A percentile compares a stretch with the other conserved stretches of the same genome.
phyloP scores from a whole-genome alignment of 2,888 invertebrate species.

The Drosophila ustulata region DNA sequence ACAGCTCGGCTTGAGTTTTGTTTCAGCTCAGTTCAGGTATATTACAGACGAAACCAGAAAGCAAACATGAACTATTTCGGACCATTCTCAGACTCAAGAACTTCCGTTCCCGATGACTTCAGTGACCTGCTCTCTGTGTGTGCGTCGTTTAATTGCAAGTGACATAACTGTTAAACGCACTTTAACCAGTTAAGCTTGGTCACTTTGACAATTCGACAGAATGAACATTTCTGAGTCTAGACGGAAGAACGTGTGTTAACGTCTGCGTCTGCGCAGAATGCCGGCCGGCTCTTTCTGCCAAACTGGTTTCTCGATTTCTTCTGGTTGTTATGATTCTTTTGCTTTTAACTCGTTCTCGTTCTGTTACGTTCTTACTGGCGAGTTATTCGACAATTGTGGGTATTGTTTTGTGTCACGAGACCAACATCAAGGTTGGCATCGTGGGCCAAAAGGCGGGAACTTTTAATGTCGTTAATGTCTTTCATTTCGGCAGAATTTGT shows the following conservation, averaged over 20 bases:
- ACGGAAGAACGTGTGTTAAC: conserved; percentile 49
- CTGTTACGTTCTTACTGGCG: conserved; percentile 43
- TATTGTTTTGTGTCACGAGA: conserved; percentile 65
- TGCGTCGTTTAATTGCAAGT: conserved; percentile 62
- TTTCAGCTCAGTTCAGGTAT: background rate
- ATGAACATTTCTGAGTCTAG: conserved; percentile 35
- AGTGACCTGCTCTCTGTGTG: conserved; percentile 33
- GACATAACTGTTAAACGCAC: conserved; percentile 75
- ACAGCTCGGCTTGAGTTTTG: conserved; percentile 15
- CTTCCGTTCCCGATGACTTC: conserved; percentile 61
- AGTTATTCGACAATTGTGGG: conserved; percentile 41
- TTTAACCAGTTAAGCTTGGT: conserved; percentile 45
- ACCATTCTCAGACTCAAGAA: conserved; percentile 29
- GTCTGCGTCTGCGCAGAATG: conserved; percentile 54
- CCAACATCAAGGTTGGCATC: conserved; percentile 32
- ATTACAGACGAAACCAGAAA: background rate
- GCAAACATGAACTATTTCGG: background rate
- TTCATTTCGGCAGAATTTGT: conserved; percentile 62
- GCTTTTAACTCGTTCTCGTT: conserved; percentile 29
- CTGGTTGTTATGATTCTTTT: conserved; percentile 49
- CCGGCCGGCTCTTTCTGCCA: conserved; percentile 69
- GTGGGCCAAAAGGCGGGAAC: conserved; percentile 7
- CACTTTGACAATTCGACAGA: conserved; percentile 35
- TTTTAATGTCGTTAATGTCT: conserved; percentile 54
- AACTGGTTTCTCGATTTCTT: conserved; percentile 62